phyloP scores from a whole-genome alignment of 2,797 vertebrate species.

The Nyctalus aviator region DNA sequence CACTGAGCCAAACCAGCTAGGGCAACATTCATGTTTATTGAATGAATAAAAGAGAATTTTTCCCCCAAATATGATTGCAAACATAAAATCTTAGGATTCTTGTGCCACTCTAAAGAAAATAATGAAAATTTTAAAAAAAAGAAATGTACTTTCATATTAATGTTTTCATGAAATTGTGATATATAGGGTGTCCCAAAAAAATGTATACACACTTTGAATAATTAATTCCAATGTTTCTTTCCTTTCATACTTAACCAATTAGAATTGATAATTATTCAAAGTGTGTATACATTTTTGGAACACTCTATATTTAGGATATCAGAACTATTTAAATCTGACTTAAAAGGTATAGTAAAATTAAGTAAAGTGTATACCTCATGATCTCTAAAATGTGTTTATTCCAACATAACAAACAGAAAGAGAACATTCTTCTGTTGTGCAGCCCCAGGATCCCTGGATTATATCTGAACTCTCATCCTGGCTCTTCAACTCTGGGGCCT shows the following conservation, averaged over 20 bases:
- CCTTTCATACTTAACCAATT: too few relatives aligned
- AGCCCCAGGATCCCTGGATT: background rate
- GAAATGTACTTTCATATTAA: background rate
- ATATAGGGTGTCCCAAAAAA: too few relatives aligned
- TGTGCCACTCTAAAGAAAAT: background rate
- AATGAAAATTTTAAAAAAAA: background rate
- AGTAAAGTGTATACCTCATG: background rate
- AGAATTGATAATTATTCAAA: too few relatives aligned
- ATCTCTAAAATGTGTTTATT: background rate
- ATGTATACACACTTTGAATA: too few relatives aligned
- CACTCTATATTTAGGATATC: background rate
- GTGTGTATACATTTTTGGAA: too few relatives aligned
- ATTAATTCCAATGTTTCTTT: too few relatives aligned
- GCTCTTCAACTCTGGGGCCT: background rate
- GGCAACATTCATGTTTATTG: background rate
- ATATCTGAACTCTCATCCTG: background rate
- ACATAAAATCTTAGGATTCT: slow-evolving; percentile 26
- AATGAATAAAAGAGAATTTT: background rate
- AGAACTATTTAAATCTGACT: background rate
- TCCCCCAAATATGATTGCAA: background rate
- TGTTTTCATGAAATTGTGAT: background rate
- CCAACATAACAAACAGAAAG: background rate
- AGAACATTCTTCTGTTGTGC: background rate
- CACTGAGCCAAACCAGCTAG: too few relatives aligned
- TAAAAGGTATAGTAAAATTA: background rate